phyloP scores from a whole-genome alignment of 2,113 vertebrate species.

The Tetrax tetrax region DNA sequence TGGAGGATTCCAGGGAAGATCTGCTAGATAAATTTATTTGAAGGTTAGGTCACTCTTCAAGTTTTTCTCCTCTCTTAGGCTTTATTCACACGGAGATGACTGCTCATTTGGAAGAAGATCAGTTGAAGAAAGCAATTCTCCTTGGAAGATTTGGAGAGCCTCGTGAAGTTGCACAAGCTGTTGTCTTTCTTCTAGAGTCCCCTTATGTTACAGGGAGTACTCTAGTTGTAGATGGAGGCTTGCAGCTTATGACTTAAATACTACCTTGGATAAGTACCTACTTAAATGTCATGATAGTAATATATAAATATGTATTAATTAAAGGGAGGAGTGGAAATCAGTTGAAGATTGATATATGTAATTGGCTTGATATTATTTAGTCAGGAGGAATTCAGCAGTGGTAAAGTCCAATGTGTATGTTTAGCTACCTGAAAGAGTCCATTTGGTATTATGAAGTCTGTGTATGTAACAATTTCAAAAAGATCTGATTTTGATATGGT shows the following conservation, averaged over 20 bases:
- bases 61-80: conserved; percentile 74
- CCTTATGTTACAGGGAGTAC: conserved; percentile 89
- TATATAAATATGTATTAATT: not conserved
- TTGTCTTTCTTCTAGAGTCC: conserved; percentile 88
- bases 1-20: not conserved
- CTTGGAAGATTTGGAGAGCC: conserved; percentile 88
- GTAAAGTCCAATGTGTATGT: not conserved
- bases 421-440: not conserved
- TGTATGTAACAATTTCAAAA: not conserved
- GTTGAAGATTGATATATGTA: not conserved
- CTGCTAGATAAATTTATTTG: not conserved
- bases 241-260: conserved; percentile 81
- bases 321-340: not conserved
- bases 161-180: conserved; percentile 83
- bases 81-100: conserved; percentile 94
- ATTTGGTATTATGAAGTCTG: not conserved
- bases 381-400: not conserved
- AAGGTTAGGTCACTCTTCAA: not conserved
- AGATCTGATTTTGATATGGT: not conserved
- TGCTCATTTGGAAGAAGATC: conserved; percentile 79
- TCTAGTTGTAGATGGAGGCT: conserved; percentile 89
- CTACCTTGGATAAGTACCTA: not conserved
- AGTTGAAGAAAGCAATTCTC: conserved; percentile 74
- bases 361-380: not conserved
- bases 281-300: not conserved